phyloP scores from a whole-genome alignment of 2,113 vertebrate species.

The Nestor notabilis region DNA sequence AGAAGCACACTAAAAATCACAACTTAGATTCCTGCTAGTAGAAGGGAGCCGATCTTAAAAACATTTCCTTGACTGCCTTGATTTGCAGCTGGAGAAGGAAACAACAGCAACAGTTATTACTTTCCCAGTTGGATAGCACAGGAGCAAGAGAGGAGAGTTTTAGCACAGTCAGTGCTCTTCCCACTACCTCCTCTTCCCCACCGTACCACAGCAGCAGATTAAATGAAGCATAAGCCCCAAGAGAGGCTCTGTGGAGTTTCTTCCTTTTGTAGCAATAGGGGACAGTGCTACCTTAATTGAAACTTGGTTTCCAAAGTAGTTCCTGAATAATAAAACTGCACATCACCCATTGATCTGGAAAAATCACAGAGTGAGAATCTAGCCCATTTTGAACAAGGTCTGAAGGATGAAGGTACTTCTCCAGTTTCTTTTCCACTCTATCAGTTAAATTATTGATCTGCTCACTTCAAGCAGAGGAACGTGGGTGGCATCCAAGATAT shows the following conservation, averaged over 20 bases:
- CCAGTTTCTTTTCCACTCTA: background rate
- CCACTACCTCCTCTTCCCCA: background rate
- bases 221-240: background rate
- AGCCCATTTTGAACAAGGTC: background rate
- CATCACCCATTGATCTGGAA: background rate
- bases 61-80: background rate
- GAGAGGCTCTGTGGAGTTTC: background rate
- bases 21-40: background rate
- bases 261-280: background rate
- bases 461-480: background rate
- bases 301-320: background rate
- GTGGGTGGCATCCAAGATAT: background rate
- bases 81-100: constrained; percentile 16
- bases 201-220: background rate
- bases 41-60: background rate
- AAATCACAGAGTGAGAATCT: background rate
- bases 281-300: background rate
- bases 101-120: constrained; percentile 1
- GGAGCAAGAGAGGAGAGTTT: background rate
- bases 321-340: background rate
- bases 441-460: background rate
- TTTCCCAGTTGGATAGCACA: background rate
- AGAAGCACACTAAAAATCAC: background rate
- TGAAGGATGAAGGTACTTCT: background rate
- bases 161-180: background rate